phyloP scores from a whole-genome alignment of 1,140 invertebrate species.

The Euwallacea fornicatus region DNA sequence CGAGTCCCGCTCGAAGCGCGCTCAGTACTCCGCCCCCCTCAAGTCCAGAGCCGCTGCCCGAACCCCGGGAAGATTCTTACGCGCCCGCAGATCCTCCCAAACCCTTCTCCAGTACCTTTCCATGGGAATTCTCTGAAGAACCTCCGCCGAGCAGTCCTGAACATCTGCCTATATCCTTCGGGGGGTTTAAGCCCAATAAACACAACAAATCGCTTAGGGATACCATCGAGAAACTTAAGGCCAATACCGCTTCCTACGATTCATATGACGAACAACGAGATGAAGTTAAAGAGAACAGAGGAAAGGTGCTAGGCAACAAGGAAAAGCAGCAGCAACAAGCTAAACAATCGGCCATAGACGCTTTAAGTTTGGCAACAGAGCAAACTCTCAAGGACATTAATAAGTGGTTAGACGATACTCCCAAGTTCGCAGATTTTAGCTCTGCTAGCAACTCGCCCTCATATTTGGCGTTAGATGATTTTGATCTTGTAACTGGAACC shows the following conservation, averaged over 20 bases:
- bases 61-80: background rate
- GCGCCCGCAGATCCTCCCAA: too few relatives aligned
- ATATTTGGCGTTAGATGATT: conserved; percentile 57
- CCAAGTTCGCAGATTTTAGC: conserved; percentile 70
- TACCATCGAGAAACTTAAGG: conserved; percentile 67
- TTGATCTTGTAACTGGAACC: conserved; percentile 46
- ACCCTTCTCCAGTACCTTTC: background rate
- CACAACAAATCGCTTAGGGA: conserved; percentile 59
- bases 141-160: conserved; percentile 43
- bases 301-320: conserved; percentile 44
- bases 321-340: conserved; percentile 26
- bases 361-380: conserved; percentile 74
- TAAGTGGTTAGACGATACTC: conserved; percentile 83
- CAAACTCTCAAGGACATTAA: conserved; percentile 86
- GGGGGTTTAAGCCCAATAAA: conserved; percentile 58
- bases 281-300: conserved; percentile 44
- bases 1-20: conserved; percentile 51
- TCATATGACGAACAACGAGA: conserved; percentile 40
- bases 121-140: conserved; percentile 17
- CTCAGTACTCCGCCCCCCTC: conserved; percentile 40
- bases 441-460: conserved; percentile 73
- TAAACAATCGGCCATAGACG: conserved; percentile 46
- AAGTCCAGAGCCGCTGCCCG: conserved; percentile 15
- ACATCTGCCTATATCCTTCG: background rate
- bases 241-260: conserved; percentile 59